Evolutionary conservation across 2,888 invertebrate species (phyloP), one percentile per base, ranked within the genome.

Genomic region (Acronicta leporina): DNA sequence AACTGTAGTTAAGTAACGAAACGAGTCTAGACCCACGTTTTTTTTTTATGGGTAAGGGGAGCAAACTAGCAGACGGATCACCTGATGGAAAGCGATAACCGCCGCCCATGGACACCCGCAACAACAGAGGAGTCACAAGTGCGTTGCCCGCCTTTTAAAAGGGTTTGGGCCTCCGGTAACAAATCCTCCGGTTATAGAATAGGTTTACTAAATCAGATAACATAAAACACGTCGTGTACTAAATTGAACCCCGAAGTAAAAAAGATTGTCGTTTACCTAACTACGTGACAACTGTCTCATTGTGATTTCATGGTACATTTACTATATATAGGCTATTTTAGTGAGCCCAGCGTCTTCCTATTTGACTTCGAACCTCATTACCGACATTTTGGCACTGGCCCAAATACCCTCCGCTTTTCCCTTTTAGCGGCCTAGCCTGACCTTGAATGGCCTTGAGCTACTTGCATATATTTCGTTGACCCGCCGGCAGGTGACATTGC

Each of bases 391-490:
- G 75, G 75, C 75, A 57, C 51, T 30, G 42, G 25, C 38, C 75
- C 77, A 75, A 73, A 70, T 61, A 45, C 59, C 44, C 51, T 40
- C 49, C 43, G 47, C 62, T 64, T 75, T 77, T 69, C 73, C 60
- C 52, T 64, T 66, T 63, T 57, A 54, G 57, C 62, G 57, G 60
- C 64, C 60, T 52, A 70, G 45, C 48, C 46, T 75, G 77, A 59
- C 75, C 77, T 75, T 74, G 64, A 13, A 30, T 59, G 77, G 45
- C 77, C 75, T 75, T 74, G 77, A 77, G 44, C 77, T 52, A 75
- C 67, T 74, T 77, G 54, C 54, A 30, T 41, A 20, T 43, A 63
- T 68, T 65, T 47, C 71, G 49, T 50, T 75, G 67, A 77, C 75
- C 71, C 64, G 43, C 15, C 20, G 14, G 53, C 54, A 61, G 59